Percentiles rank a stretch among this genome's conserved stretches.
Evolutionary conservation across 2,797 vertebrate genomes (phyloP).

Genomic region (Melanotaenia parkinsoni): DNA sequence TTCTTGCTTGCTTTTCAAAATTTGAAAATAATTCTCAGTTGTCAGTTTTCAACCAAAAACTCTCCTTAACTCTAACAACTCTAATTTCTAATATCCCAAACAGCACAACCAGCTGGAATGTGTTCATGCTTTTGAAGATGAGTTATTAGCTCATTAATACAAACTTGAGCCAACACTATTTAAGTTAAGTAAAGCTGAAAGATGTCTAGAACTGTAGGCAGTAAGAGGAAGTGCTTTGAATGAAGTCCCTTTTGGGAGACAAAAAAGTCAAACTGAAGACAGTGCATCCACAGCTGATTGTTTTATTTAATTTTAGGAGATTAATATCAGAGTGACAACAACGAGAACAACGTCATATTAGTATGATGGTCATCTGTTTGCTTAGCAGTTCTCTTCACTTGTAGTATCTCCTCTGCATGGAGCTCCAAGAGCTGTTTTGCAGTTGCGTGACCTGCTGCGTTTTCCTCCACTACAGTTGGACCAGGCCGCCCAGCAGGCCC

Average conservation of each 20-base stretch:
- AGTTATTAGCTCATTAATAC: slow-evolving; percentile 68
- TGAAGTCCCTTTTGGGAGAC: not conserved
- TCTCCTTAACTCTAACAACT: too few relatives aligned
- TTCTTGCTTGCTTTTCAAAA: too few relatives aligned
- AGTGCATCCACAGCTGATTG: not conserved
- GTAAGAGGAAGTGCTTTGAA: not conserved
- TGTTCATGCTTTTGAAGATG: slow-evolving; percentile 22
- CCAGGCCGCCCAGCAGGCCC: slow-evolving; percentile 74
- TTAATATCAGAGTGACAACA: not conserved
- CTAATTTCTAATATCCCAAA: too few relatives aligned
- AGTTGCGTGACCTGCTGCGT: slow-evolving; percentile 73
- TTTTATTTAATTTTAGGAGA: not conserved
- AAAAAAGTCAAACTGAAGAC: not conserved
- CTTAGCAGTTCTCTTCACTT: slow-evolving; percentile 68
- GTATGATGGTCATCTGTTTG: not conserved
- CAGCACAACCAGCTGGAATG: too few relatives aligned
- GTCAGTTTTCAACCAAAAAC: too few relatives aligned
- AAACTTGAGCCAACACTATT: slow-evolving; percentile 37
- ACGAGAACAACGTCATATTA: not conserved
- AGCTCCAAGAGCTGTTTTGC: slow-evolving; percentile 62
- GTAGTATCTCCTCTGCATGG: slow-evolving; percentile 76
- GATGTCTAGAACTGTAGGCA: not conserved
- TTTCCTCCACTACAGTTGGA: slow-evolving; percentile 66
- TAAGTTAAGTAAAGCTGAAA: slow-evolving; percentile 20
- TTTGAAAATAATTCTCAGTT: too few relatives aligned